These are phyloP conservation scores for Poeciliopsis presidionis DNA, from an alignment of 2,797 vertebrate genomes.

Conservation along the genomic window DNA sequence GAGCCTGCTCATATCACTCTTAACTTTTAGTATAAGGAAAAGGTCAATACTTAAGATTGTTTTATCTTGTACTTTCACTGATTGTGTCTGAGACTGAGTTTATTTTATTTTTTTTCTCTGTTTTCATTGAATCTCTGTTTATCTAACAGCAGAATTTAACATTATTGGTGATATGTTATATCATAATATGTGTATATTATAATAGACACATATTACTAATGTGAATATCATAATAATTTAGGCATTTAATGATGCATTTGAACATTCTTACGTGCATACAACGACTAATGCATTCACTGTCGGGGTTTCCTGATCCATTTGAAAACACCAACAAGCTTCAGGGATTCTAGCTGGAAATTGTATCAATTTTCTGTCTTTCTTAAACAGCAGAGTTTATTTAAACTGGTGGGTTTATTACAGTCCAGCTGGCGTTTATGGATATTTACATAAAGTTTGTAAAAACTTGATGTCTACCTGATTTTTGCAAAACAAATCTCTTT, in stretches of 20 bases:
- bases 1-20: neutral
- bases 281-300: neutral
- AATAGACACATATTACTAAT: neutral
- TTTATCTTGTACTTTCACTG: neutral
- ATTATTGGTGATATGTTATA: neutral
- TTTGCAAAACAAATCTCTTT: neutral
- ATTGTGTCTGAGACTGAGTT: neutral
- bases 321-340: neutral
- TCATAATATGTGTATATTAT: too few species aligned
- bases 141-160: neutral
- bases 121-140: neutral
- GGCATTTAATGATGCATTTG: neutral
- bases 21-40: neutral
- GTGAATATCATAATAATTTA: neutral
- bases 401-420: neutral
- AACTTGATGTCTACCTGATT: neutral
- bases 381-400: neutral
- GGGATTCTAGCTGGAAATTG: neutral
- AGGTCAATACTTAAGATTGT: slow-evolving; percentile 6
- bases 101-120: slow-evolving; percentile 7
- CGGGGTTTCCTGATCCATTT: neutral
- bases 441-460: neutral
- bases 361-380: neutral
- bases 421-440: neutral
- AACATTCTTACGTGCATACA: neutral